These are phyloP conservation scores for Trissolcus brochymenae DNA, from an alignment of 2,888 invertebrate species.

Conservation along the genomic window DNA sequence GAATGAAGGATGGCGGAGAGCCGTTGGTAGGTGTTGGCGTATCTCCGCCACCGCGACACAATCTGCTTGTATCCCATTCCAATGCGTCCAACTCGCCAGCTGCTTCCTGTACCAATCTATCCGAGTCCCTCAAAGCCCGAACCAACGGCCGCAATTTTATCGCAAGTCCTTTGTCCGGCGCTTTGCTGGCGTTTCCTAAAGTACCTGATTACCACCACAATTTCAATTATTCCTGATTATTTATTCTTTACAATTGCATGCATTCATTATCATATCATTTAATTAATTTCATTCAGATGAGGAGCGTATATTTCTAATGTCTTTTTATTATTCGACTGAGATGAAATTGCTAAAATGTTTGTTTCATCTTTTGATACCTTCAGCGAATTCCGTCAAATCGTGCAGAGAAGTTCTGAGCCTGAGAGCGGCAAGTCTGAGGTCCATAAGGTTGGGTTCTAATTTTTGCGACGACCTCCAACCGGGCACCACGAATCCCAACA, in stretches of 20 bases:
- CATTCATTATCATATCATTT: neutral
- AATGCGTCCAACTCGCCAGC: conserved; percentile 85
- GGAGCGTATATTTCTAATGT: neutral
- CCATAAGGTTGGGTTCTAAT: conserved; percentile 86
- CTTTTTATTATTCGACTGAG: neutral
- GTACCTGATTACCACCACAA: conserved; percentile 74
- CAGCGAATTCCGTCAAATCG: conserved; percentile 92
- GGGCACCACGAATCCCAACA: conserved; percentile 85
- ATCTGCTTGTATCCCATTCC: conserved; percentile 86
- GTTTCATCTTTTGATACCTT: conserved; percentile 78
- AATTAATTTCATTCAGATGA: neutral
- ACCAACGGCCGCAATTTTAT: conserved; percentile 87
- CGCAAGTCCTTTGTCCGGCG: conserved; percentile 86
- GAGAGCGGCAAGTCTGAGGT: conserved; percentile 88
- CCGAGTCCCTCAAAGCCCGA: conserved; percentile 87
- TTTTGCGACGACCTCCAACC: conserved; percentile 89
- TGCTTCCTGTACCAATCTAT: conserved; percentile 87
- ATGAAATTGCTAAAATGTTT: neutral
- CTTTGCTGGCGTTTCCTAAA: conserved; percentile 89
- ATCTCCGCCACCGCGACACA: conserved; percentile 77
- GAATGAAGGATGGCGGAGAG: conserved; percentile 73
- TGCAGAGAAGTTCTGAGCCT: conserved; percentile 88
- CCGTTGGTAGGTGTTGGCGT: conserved; percentile 77
- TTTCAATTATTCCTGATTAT: neutral
- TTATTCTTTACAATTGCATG: neutral